These are phyloP conservation scores for Typhlichthys subterraneus DNA, from an alignment of 2,797 vertebrate species.

Conservation along the genomic window DNA sequence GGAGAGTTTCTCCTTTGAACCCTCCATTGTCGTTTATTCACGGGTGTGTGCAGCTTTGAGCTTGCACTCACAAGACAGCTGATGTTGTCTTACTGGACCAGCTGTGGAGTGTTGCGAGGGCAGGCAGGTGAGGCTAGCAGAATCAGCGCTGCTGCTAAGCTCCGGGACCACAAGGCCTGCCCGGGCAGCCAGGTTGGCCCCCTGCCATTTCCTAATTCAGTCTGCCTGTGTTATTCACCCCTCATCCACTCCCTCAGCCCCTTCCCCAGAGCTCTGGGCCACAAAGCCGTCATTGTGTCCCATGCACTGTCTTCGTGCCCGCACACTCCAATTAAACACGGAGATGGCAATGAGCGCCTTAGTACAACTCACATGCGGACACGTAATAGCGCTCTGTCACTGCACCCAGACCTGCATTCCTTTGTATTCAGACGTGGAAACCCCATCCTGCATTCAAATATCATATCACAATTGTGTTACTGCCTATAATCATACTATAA, in stretches of 20 bases:
- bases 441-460: constrained; percentile 1
- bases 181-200: constrained; percentile 69
- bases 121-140: constrained; percentile 1
- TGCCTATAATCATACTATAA: too few species aligned
- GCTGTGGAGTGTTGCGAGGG: constrained; percentile 32
- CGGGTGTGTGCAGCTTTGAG: constrained; percentile 21
- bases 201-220: constrained; percentile 83
- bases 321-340: constrained; percentile 84
- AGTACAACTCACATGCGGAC: constrained; percentile 41
- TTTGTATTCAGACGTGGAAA: background rate
- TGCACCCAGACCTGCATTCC: constrained; percentile 13
- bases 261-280: constrained; percentile 67
- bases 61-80: constrained; percentile 33
- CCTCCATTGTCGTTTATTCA: constrained; percentile 4
- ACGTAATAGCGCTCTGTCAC: constrained; percentile 9
- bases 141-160: constrained; percentile 21
- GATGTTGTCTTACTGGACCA: constrained; percentile 49
- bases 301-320: constrained; percentile 65
- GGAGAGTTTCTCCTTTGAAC: constrained; percentile 21
- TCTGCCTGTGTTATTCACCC: constrained; percentile 77
- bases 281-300: constrained; percentile 90
- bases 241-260: constrained; percentile 58
- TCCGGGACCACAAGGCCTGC: constrained; percentile 59
- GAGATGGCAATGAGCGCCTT: constrained; percentile 73
- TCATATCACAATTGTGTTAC: too few species aligned